These are phyloP conservation scores for Poeciliopsis prolifica DNA, from an alignment of 2,113 vertebrate genomes.

Conservation along the genomic window DNA sequence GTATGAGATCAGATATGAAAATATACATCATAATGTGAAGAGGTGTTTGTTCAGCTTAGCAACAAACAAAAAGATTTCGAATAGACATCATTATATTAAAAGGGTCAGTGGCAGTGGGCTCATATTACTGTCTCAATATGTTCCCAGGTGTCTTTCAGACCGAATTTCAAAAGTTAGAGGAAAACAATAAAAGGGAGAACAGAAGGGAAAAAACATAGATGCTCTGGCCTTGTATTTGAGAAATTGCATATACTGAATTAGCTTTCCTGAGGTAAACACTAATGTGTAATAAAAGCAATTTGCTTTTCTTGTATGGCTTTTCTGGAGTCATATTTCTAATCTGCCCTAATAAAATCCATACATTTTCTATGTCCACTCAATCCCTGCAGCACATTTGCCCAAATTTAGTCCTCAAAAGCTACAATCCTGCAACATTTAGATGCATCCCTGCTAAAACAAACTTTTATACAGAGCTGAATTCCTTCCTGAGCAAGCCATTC, in stretches of 20 bases:
- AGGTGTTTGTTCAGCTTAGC: not conserved
- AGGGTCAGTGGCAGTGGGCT: slow-evolving; percentile 26
- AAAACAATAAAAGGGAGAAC: slow-evolving; percentile 19
- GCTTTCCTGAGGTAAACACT: slow-evolving; percentile 7
- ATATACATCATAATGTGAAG: slow-evolving; percentile 17
- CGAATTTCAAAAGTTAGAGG: slow-evolving; percentile 9
- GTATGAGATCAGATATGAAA: too few relatives aligned
- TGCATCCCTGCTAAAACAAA: too few relatives aligned
- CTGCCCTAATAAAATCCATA: not conserved
- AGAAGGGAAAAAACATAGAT: not conserved
- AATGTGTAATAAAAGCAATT: not conserved
- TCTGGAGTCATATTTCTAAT: not conserved
- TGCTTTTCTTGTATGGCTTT: not conserved
- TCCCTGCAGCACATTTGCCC: not conserved
- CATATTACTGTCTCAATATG: slow-evolving; percentile 44
- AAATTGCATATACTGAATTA: slow-evolving; percentile 21
- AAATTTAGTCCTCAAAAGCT: not conserved
- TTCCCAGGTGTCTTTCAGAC: slow-evolving; percentile 21
- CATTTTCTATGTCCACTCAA: not conserved
- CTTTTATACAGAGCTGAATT: too few relatives aligned
- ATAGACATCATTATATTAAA: not conserved
- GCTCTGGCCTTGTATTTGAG: slow-evolving; percentile 32
- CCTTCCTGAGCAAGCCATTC: too few relatives aligned
- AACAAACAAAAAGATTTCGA: too few relatives aligned
- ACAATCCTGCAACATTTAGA: not conserved